Evolutionary conservation across 2,888 invertebrate genomes (phyloP), one percentile per base, ranked within the genome.

Genomic region (Himalopsyche kuldschensis): DNA sequence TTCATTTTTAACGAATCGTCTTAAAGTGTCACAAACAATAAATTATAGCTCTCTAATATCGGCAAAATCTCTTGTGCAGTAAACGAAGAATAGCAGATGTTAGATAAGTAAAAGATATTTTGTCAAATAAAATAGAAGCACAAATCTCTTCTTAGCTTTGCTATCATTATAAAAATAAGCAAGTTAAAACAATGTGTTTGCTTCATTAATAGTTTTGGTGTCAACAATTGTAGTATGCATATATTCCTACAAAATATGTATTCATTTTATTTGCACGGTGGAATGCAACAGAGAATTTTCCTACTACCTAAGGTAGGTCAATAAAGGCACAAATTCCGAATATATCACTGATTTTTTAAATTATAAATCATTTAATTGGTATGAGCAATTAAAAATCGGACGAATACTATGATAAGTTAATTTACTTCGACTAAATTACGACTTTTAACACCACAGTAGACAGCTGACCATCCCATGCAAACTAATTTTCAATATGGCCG

Each of bases 381-480:
- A 27, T 69, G 69, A 27, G 27, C 69, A 69, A 30, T 27, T 69
- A 69, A 27, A 69, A 69, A 69, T 69, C 69, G 69, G 69, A 69
- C 69, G 69, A 69, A 69, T 69, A 69, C 20, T 11, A 69, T 24
- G 69, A 27, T 69, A 69, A 69, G 69, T 69, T 27, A 69, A 69
- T 69, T 27, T 69, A 69, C 27, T 69, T 69, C 15, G 20, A 69
- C 69, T 69, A 69, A 69, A 69, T 69, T 27, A 69, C 20, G 69
- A 69, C 69, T 69, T 69, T 69, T 69, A 69, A 69, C 27, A 69
- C 69, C 24, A 69, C 90, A 89, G 89, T 88, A 89, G 89, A 91
- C 92, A 92, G 91, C 91, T 92, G 92, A 92, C 92, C 91, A 91
- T 91, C 91, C 91, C 91, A 89, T 90, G 89, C 91, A 90, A 90